These are phyloP conservation scores for Acleris cristana DNA, from an alignment of 2,888 invertebrate genomes.

Conservation along the genomic window DNA sequence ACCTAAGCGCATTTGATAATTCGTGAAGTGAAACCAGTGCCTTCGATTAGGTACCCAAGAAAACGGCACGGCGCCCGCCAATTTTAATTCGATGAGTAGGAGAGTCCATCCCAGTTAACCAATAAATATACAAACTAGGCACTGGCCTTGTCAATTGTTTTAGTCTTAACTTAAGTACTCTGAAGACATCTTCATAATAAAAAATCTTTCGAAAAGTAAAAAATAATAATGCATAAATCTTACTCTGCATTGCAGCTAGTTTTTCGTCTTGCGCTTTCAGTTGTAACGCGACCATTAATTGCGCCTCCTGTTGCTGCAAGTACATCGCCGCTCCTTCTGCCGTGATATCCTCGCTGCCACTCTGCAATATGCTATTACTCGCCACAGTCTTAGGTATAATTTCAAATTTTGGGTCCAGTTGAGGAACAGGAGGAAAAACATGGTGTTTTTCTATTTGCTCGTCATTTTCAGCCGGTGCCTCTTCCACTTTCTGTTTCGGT, in stretches of 20 bases:
- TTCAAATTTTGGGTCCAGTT: conserved; percentile 40
- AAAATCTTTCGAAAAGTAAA: too few species aligned
- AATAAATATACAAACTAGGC: too few species aligned
- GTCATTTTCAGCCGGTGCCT: conserved; percentile 35
- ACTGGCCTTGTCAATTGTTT: too few species aligned
- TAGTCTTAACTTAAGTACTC: too few species aligned
- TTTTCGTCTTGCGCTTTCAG: conserved; percentile 86
- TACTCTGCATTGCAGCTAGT: conserved; percentile 81
- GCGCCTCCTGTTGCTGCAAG: conserved; percentile 86
- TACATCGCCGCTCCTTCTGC: conserved; percentile 82
- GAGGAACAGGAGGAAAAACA: conserved; percentile 19
- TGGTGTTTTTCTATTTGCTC: conserved; percentile 40
- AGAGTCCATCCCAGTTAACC: too few species aligned
- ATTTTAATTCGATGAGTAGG: too few species aligned
- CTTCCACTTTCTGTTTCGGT: conserved; percentile 32
- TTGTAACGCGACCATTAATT: conserved; percentile 84
- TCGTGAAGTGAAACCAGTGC: too few species aligned
- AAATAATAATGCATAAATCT: conserved; percentile 42
- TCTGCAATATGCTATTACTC: conserved; percentile 47
- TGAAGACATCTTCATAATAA: too few species aligned
- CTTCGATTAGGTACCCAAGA: too few species aligned
- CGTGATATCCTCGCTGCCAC: conserved; percentile 70
- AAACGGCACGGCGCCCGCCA: too few species aligned
- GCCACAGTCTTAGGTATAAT: conserved; percentile 41
- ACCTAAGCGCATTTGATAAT: too few species aligned